phyloP scores from a whole-genome alignment of 2,113 vertebrate genomes.

The Myotis davidii region DNA sequence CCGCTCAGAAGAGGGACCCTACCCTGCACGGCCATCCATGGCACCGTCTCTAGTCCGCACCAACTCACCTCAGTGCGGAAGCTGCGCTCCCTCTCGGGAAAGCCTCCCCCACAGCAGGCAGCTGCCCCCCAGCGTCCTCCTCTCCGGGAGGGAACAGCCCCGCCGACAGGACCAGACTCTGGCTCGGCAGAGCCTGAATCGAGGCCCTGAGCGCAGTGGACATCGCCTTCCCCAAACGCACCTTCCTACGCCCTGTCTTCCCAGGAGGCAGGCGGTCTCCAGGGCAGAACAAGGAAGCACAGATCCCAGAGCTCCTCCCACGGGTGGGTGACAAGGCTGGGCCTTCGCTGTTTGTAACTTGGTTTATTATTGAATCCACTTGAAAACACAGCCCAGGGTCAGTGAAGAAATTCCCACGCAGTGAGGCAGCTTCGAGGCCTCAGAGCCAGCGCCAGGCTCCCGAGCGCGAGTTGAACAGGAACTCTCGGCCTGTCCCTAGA shows the following conservation, averaged over 20 bases:
- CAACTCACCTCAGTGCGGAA: neutral
- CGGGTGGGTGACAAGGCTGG: neutral
- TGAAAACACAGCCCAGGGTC: neutral
- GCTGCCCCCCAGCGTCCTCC: neutral
- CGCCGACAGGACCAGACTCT: neutral
- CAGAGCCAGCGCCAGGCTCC: conserved; percentile 65
- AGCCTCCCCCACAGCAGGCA: neutral
- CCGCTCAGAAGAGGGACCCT: neutral
- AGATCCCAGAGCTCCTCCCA: conserved; percentile 32
- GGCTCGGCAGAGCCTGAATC: neutral
- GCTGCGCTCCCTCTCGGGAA: neutral
- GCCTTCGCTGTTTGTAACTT: conserved; percentile 38
- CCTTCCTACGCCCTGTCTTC: neutral
- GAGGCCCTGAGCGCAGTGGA: neutral
- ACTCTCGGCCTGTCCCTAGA: conserved; percentile 72
- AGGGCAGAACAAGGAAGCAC: conserved; percentile 14
- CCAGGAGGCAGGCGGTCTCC: neutral
- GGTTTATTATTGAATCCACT: conserved; percentile 70
- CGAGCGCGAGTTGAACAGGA: conserved; percentile 29
- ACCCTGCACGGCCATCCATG: neutral
- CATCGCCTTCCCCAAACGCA: neutral
- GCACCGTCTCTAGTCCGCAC: neutral
- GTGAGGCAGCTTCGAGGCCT: conserved; percentile 19
- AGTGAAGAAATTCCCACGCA: neutral
- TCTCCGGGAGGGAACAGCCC: neutral